Evolutionary conservation across 2,113 vertebrate genomes (phyloP).

Genomic region (Ptilonorhynchus violaceus): DNA sequence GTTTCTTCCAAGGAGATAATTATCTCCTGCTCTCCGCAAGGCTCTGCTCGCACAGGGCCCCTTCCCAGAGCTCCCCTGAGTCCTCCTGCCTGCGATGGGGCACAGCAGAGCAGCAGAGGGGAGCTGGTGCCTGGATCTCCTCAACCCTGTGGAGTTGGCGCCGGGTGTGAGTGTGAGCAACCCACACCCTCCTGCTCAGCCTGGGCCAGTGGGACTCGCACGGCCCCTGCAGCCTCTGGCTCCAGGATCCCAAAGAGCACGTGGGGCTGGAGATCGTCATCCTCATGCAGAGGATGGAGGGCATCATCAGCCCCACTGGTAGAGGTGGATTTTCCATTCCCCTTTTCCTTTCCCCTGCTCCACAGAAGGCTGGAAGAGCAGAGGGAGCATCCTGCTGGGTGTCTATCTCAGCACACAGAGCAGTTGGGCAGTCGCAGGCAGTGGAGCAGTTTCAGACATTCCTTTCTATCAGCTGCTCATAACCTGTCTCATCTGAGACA

Average conservation of each 20-base stretch:
- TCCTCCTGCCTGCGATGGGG: rapidly evolving
- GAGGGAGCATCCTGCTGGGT: not conserved
- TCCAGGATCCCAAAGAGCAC: rapidly evolving
- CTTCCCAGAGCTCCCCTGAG: not conserved
- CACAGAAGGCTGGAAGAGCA: not conserved
- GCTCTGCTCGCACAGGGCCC: not conserved
- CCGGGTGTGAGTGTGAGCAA: rapidly evolving
- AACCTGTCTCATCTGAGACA: not conserved
- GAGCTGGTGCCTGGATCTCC: not conserved
- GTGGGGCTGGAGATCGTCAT: not conserved
- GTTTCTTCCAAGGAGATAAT: not conserved
- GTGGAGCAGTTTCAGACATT: not conserved
- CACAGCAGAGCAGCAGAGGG: not conserved
- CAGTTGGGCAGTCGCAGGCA: rapidly evolving
- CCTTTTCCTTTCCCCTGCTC: not conserved
- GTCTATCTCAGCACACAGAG: rapidly evolving
- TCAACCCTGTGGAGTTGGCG: rapidly evolving
- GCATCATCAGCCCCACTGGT: rapidly evolving
- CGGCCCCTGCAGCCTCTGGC: not conserved
- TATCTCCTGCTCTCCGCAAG: not conserved
- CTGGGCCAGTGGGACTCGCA: rapidly evolving
- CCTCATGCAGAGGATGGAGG: not conserved
- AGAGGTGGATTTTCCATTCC: not conserved
- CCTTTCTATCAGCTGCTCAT: not conserved
- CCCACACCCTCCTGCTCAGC: not conserved